Conservation (phyloP, 1,140 invertebrate species). For the Solenopsis fugax region DNA sequence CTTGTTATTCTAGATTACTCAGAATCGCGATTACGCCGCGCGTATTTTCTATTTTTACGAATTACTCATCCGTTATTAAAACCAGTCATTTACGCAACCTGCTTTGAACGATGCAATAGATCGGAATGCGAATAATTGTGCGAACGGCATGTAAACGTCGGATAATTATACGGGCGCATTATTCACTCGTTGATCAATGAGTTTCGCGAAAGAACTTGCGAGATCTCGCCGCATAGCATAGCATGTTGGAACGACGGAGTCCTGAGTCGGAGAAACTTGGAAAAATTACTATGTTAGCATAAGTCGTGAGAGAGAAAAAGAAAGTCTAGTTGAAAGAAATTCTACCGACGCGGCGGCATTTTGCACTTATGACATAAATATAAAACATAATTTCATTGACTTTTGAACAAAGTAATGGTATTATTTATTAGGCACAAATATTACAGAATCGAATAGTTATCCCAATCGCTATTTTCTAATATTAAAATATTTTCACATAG, state of each 20-base stretch:
- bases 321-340: neutral
- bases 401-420: neutral
- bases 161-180: slow-evolving; percentile 60
- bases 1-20: slow-evolving; percentile 12
- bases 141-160: slow-evolving; percentile 47
- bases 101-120: slow-evolving; percentile 17
- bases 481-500: neutral
- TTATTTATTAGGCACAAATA: neutral
- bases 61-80: slow-evolving; percentile 44
- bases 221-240: neutral
- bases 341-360: neutral
- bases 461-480: neutral
- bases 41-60: slow-evolving; percentile 23
- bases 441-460: neutral
- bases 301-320: neutral
- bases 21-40: neutral
- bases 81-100: slow-evolving; percentile 36
- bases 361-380: neutral
- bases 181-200: slow-evolving; percentile 57
- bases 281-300: slow-evolving; percentile 14
- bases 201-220: slow-evolving; percentile 5
- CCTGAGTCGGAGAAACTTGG: slow-evolving; percentile 18
- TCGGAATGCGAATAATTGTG: slow-evolving; percentile 72
- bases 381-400: neutral
- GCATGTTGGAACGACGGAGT: slow-evolving; percentile 18